These are phyloP conservation scores for Manacus vitellinus DNA, from an alignment of 2,113 vertebrate genomes.

Conservation along the genomic window DNA sequence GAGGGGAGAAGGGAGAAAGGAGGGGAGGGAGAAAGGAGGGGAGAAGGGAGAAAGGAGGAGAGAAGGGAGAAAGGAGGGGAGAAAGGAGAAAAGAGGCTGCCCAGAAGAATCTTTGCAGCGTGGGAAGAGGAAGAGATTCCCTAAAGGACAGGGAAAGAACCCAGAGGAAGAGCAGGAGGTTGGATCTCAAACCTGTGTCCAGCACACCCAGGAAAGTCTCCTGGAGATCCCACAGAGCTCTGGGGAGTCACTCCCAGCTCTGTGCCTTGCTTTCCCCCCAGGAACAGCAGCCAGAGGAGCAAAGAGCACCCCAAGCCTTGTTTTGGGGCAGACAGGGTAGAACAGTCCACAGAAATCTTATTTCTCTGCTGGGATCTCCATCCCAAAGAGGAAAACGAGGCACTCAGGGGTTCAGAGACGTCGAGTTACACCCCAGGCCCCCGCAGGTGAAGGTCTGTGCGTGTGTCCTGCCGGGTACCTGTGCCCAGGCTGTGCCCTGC, in stretches of 20 bases:
- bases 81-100: background rate
- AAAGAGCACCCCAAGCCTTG: background rate
- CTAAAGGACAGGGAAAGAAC: background rate
- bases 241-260: background rate
- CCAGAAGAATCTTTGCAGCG: background rate
- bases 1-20: too few species aligned
- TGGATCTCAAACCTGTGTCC: background rate
- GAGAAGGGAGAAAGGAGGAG: too few species aligned
- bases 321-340: background rate
- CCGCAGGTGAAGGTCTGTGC: background rate
- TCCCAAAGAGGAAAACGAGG: background rate
- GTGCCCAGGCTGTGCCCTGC: background rate
- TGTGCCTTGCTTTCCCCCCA: background rate
- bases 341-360: background rate
- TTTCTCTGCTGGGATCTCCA: background rate
- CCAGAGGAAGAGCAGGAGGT: background rate
- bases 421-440: rapidly evolving
- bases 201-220: background rate
- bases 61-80: background rate
- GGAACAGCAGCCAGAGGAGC: background rate
- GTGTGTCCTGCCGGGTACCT: background rate
- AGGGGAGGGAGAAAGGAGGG: too few species aligned
- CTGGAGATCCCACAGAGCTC: background rate
- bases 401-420: background rate
- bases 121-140: background rate